These are phyloP conservation scores for Ennomos fuscantarius DNA, from an alignment of 2,888 invertebrate species.

Conservation along the genomic window DNA sequence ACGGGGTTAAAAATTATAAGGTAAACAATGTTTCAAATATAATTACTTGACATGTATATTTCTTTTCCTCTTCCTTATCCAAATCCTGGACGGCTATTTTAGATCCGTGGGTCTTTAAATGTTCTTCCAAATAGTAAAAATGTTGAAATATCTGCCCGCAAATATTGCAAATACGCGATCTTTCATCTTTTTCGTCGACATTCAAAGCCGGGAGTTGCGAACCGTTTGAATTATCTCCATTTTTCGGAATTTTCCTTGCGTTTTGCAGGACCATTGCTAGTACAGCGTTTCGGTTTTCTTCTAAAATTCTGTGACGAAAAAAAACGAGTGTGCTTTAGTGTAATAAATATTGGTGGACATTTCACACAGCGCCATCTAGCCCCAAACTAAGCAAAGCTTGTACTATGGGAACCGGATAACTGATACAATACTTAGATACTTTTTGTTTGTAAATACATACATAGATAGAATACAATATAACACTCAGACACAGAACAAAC, in stretches of 20 bases:
- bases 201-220: slow-evolving; percentile 15
- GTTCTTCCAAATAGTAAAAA: slow-evolving; percentile 76
- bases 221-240: slow-evolving; percentile 38
- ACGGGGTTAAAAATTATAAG: no score
- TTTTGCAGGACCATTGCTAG: slow-evolving; percentile 78
- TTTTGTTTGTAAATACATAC: no score
- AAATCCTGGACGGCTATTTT: slow-evolving; percentile 65
- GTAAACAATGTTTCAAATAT: background rate
- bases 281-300: slow-evolving; percentile 71
- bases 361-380: no score
- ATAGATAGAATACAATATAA: no score
- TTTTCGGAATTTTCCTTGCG: slow-evolving; percentile 69
- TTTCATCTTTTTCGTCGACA: slow-evolving; percentile 64
- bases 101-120: slow-evolving; percentile 73
- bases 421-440: no score
- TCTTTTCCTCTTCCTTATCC: slow-evolving; percentile 62
- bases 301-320: slow-evolving; percentile 59
- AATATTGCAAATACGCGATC: slow-evolving; percentile 75
- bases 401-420: no score
- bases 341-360: no score
- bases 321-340: background rate
- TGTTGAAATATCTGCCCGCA: slow-evolving; percentile 78
- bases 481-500: no score
- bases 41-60: slow-evolving; percentile 62
- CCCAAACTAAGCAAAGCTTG: no score